Conservation (phyloP, 2,888 invertebrate genomes). For the Xestobium rufovillosum region DNA sequence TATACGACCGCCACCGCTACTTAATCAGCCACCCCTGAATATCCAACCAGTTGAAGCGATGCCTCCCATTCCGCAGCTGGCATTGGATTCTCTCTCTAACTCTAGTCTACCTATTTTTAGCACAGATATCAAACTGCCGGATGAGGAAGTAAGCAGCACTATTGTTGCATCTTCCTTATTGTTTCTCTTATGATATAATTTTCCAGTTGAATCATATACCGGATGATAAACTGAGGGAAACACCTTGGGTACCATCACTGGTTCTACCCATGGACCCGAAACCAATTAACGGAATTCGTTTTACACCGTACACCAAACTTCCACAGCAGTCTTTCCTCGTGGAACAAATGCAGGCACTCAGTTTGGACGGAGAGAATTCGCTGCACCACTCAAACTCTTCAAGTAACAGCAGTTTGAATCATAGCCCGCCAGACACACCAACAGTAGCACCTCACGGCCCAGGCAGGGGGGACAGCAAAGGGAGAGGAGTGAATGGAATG, state of each 20-base stretch:
- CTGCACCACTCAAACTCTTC: conserved; percentile 48
- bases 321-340: conserved; percentile 39
- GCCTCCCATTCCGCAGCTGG: conserved; percentile 25
- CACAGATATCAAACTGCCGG: conserved; percentile 28
- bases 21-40: conserved; percentile 35
- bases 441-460: conserved; percentile 41
- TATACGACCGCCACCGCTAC: conserved; percentile 21
- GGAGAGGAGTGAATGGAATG: conserved; percentile 31
- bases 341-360: conserved; percentile 45
- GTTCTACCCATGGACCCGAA: conserved; percentile 22
- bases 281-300: conserved; percentile 36
- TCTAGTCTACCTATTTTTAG: conserved; percentile 30
- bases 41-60: conserved; percentile 19
- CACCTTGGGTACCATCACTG: conserved; percentile 20
- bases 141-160: conserved; percentile 35
- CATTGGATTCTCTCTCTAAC: conserved; percentile 36
- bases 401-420: conserved; percentile 47
- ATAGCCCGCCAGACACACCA: conserved; percentile 54
- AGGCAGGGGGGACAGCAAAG: conserved; percentile 34
- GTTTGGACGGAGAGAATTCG: conserved; percentile 45
- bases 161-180: no score
- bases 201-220: conserved; percentile 55
- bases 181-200: conserved; percentile 2
- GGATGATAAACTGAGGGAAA: conserved; percentile 56
- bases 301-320: conserved; percentile 20